These are phyloP conservation scores for Odontophorus gujanensis DNA, from an alignment of 2,113 vertebrate genomes.

Conservation along the genomic window DNA sequence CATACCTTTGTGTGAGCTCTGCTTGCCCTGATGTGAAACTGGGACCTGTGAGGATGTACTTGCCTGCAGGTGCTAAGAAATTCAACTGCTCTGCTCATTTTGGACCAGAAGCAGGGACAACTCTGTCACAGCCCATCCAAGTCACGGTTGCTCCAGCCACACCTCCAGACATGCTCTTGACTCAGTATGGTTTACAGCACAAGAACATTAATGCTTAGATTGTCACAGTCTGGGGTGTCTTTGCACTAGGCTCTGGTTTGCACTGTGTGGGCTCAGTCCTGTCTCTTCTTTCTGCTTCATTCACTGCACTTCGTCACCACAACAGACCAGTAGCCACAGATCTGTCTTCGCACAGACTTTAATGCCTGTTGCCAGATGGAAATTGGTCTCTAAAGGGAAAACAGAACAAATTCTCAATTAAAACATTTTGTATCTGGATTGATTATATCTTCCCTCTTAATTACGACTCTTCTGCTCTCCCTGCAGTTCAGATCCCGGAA, in stretches of 20 bases:
- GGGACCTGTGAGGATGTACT: neutral
- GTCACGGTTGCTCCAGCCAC: neutral
- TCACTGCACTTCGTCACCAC: accelerated
- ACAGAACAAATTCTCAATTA: neutral
- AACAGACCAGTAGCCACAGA: neutral
- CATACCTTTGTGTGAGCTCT: neutral
- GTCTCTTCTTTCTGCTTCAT: neutral
- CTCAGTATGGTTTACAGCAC: neutral
- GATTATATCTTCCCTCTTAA: neutral
- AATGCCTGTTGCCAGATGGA: neutral
- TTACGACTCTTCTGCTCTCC: neutral
- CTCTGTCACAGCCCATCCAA: neutral
- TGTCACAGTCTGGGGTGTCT: neutral
- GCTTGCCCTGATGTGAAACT: neutral
- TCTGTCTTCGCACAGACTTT: neutral
- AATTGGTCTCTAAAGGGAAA: neutral
- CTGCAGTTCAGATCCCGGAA: neutral
- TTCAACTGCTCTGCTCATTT: neutral
- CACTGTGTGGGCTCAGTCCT: neutral
- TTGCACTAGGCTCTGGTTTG: neutral
- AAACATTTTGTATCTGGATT: neutral
- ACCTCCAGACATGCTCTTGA: neutral
- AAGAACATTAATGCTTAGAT: neutral
- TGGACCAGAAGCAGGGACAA: neutral
- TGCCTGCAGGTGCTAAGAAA: neutral